phyloP scores from a whole-genome alignment of 2,113 vertebrate species.

The Ophthalmolycus amberensis region DNA sequence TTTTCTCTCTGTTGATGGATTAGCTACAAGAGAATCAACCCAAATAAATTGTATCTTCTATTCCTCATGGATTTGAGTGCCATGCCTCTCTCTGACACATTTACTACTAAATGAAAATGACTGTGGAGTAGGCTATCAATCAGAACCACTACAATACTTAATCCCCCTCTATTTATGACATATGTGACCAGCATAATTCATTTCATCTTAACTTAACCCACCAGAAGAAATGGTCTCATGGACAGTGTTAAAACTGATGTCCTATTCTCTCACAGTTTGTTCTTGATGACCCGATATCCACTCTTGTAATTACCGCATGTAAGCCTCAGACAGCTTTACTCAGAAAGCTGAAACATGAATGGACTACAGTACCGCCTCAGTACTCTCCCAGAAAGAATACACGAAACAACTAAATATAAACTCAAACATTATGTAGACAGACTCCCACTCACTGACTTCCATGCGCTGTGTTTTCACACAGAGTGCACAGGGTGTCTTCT shows the following conservation, averaged over 20 bases:
- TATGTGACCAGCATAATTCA: constrained; percentile 27
- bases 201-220: background rate
- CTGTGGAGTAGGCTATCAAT: constrained; percentile 24
- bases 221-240: background rate
- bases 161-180: constrained; percentile 21
- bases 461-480: constrained; percentile 6
- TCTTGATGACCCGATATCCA: constrained; percentile 16
- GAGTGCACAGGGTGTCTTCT: background rate
- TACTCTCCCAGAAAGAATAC: constrained; percentile 17
- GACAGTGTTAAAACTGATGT: constrained; percentile 10
- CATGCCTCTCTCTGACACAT: constrained; percentile 40
- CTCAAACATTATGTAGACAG: constrained; percentile 9
- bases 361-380: constrained; percentile 10
- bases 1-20: constrained; percentile 70
- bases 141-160: constrained; percentile 11
- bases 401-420: constrained; percentile 42
- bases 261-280: constrained; percentile 22
- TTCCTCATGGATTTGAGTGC: constrained; percentile 49
- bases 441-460: constrained; percentile 26
- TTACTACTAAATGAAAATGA: constrained; percentile 52
- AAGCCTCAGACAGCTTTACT: constrained; percentile 9
- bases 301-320: background rate
- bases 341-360: constrained; percentile 35
- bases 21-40: constrained; percentile 54
- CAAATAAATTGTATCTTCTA: constrained; percentile 56